A percentile compares a stretch with the other conserved stretches of the same genome.
These are phyloP conservation scores for Chymomyza costata DNA, from an alignment of 1,140 invertebrate species.

Conservation along the genomic window DNA sequence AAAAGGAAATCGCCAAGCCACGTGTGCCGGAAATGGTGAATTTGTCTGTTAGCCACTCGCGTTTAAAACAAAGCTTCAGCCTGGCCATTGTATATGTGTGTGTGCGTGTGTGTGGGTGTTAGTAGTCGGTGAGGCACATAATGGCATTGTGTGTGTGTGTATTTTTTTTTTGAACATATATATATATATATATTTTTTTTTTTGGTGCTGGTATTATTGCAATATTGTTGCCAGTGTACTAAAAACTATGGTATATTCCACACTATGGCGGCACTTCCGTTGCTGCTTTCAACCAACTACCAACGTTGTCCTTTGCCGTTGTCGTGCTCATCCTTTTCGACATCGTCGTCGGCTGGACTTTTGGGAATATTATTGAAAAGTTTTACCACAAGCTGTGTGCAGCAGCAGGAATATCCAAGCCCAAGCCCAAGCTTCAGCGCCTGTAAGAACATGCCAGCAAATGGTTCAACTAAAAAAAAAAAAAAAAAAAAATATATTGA, in stretches of 20 bases:
- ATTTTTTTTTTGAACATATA: slow-evolving; percentile 20
- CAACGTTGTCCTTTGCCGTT: slow-evolving; percentile 21
- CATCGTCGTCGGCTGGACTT: slow-evolving; percentile 41
- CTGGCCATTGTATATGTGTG: not conserved
- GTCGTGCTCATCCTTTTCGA: slow-evolving; percentile 9
- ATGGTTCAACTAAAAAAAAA: slow-evolving; percentile 29
- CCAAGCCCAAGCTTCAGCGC: slow-evolving; percentile 14
- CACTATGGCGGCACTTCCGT: slow-evolving; percentile 62
- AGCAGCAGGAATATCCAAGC: slow-evolving; percentile 9
- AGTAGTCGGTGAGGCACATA: no score
- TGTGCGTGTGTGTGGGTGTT: no score
- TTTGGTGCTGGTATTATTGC: slow-evolving; percentile 40
- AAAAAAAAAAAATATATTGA: slow-evolving; percentile 36
- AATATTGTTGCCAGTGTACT: slow-evolving; percentile 56
- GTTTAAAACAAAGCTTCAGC: slow-evolving; percentile 44
- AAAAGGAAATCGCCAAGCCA: slow-evolving; percentile 70
- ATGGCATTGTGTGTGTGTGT: slow-evolving; percentile 11
- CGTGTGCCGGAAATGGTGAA: slow-evolving; percentile 66
- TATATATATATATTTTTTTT: slow-evolving; percentile 6
- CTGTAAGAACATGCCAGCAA: slow-evolving; percentile 30
- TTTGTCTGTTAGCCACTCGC: slow-evolving; percentile 56
- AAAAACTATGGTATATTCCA: slow-evolving; percentile 54
- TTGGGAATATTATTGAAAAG: slow-evolving; percentile 70
- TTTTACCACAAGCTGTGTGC: slow-evolving; percentile 70
- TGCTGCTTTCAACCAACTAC: slow-evolving; percentile 23